Evolutionary conservation across 2,113 vertebrate genomes (phyloP).

Genomic region (Apodemus speciosus): DNA sequence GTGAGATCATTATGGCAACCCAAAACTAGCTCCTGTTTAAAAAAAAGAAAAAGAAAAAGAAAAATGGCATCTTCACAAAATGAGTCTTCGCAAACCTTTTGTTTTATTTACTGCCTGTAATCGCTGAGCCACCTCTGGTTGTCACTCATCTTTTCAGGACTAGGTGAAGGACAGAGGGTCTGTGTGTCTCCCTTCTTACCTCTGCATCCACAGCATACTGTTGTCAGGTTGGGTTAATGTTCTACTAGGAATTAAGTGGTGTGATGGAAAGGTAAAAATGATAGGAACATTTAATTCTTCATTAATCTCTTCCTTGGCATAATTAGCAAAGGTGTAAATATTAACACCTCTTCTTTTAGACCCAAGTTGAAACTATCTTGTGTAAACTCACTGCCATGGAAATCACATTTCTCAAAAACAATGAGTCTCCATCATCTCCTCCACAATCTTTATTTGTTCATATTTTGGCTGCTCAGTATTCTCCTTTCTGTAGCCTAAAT

Average conservation of each 20-base stretch:
- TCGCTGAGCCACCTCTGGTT: neutral
- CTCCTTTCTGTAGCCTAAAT: slow-evolving; percentile 55
- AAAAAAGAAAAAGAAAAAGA: neutral
- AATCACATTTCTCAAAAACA: slow-evolving; percentile 77
- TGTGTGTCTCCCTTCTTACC: neutral
- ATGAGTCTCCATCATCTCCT: slow-evolving; percentile 68
- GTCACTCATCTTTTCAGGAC: slow-evolving; percentile 43
- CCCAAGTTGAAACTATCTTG: slow-evolving; percentile 78
- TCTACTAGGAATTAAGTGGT: slow-evolving; percentile 76
- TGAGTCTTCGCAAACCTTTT: slow-evolving; percentile 29
- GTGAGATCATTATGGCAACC: neutral
- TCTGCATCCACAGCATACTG: slow-evolving; percentile 37
- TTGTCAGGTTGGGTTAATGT: slow-evolving; percentile 79
- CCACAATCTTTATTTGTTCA: slow-evolving; percentile 73
- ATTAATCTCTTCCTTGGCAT: slow-evolving; percentile 84
- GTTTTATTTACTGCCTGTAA: neutral
- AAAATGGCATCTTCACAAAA: neutral
- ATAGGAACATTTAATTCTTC: slow-evolving; percentile 83
- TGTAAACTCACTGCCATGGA: slow-evolving; percentile 79
- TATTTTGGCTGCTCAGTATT: slow-evolving; percentile 74
- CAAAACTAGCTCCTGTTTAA: neutral
- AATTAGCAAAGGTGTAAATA: slow-evolving; percentile 87
- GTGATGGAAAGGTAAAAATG: slow-evolving; percentile 80
- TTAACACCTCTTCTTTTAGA: slow-evolving; percentile 85
- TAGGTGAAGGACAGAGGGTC: slow-evolving; percentile 18